Evolutionary conservation across 2,888 invertebrate species (phyloP), one percentile per base, ranked within the genome.

Genomic region (Agriopis leucophaearia): DNA sequence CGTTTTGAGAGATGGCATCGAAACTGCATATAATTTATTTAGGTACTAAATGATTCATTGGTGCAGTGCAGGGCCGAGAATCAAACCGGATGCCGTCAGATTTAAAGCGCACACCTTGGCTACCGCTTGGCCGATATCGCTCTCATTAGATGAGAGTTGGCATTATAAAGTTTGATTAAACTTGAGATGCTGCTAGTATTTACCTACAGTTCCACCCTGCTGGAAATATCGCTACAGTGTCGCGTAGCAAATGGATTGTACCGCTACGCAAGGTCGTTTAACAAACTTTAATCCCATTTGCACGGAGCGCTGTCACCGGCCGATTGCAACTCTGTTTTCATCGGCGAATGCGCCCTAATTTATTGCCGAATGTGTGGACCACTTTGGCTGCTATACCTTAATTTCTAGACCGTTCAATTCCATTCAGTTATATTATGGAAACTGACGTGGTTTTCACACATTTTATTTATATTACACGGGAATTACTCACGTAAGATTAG

Each of bases 281-380:
- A 88, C 91, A 89, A 91, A 92, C 87, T 92, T 91, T 91, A 92
- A 92, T 91, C 89, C 87, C 85, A 88, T 91, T 92, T 88, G 84
- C 84, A 81, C 81, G 79, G 77, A 78, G 84, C 82, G 81, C 86
- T 86, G 89, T 89, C 88, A 82, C 81, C 86, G 77, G 79, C 82
- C 85, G 87, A 86, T 87, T 88, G 88, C 88, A 79, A 84, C 82
- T 82, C 76, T 76, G 81, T 78, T 78, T 78, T 69, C 64, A 64
- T 61, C 77, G 80, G 86, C 86, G 86, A 82, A 86, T 84, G 85
- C 78, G 76, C 79, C 75, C 74, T 84, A 85, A 89, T 90, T 89
- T 88, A 88, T 87, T 80, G 79, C 82, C 69, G 77, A 56, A 56
- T 66, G 64, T 71, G 71, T 69, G 60, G 58, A 64, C n/a, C 56